Base-by-base conservation (phyloP, 2,888 invertebrate species). In the Ditylenchus weischeri region DNA sequence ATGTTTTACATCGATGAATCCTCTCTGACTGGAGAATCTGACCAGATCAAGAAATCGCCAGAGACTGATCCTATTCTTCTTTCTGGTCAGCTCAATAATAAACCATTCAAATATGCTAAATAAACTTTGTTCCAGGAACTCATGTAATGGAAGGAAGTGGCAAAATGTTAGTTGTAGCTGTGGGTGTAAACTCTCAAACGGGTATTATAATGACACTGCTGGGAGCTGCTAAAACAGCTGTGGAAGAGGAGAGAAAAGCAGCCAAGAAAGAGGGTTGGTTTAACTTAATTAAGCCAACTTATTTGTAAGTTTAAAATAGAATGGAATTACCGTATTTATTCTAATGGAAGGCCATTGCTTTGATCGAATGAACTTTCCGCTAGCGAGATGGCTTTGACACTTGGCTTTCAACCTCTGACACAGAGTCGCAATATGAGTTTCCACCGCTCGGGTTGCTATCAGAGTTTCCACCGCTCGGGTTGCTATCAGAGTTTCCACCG, bases 101-200 rank as follows among this genome's bases (percentile, higher is more conserved):
- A 29, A 5, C 2, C 29, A 29, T 29, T 2, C 2, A 29, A 29
- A 29, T 29, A 5, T 29, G 2, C 29, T 29, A n/a, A 38, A 43
- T 43, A 43, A 13, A 10, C 2, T 15, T 6, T 15, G 62, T 76
- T 72, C 70, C 79, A 88, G 68, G 89, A 76, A 98, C 96, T 69
- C 96, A 98, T 86, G 93, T 96, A 72, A 98, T 98, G 96, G 98
- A 98, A 87, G 98, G 96, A 73, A 95, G 94, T 76, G 96, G 96
- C 71, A 94, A 94, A 87, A 94, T 79, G 69, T 85, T 98, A 82
- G 94, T 96, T 65, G 90, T 94, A 61, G 96, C 96, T 38, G 98
- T 98, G 51, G 98, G 94, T 69, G 90, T 93, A 70, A 96, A 96
- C 87, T 96, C 95, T 6, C 96, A 96, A 84, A 95, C 96, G 66